phyloP scores from a whole-genome alignment of 2,797 vertebrate species.

The Paguma larvata region DNA sequence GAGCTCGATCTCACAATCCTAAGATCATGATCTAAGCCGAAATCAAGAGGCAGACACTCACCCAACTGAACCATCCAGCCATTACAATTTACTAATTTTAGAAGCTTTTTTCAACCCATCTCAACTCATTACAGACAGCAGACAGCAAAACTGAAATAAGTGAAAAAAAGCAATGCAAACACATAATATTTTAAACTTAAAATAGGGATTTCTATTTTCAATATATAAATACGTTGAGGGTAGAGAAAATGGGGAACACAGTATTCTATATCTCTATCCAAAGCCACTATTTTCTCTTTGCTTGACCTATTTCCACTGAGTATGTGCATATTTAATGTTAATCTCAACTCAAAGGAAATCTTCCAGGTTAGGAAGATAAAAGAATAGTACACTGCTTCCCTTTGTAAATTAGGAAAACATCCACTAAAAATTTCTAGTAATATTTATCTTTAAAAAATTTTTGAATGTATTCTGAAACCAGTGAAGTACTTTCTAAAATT shows the following conservation, averaged over 20 bases:
- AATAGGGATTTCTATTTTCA: conserved; percentile 16
- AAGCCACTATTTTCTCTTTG: conserved; percentile 26
- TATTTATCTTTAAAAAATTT: conserved; percentile 31
- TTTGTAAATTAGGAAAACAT: conserved; percentile 35
- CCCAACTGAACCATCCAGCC: too few relatives aligned
- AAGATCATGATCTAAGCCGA: too few relatives aligned
- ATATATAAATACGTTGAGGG: not conserved
- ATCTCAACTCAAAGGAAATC: not conserved
- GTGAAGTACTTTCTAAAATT: conserved; percentile 47
- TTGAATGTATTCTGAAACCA: conserved; percentile 44
- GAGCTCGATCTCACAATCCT: too few relatives aligned
- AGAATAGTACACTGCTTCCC: not conserved
- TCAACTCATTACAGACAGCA: not conserved
- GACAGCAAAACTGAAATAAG: not conserved
- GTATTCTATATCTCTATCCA: not conserved
- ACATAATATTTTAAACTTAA: conserved; percentile 5
- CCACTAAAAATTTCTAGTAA: conserved; percentile 26
- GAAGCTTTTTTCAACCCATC: not conserved
- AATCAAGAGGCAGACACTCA: too few relatives aligned
- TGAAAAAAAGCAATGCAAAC: conserved; percentile 33
- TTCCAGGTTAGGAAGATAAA: conserved; percentile 20
- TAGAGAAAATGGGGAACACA: not conserved
- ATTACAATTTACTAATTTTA: conserved; percentile 2
- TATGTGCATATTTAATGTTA: not conserved
- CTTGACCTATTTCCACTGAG: conserved; percentile 10